These are phyloP conservation scores for Acanthacorydalis orientalis DNA, from an alignment of 2,888 invertebrate genomes.

Conservation along the genomic window DNA sequence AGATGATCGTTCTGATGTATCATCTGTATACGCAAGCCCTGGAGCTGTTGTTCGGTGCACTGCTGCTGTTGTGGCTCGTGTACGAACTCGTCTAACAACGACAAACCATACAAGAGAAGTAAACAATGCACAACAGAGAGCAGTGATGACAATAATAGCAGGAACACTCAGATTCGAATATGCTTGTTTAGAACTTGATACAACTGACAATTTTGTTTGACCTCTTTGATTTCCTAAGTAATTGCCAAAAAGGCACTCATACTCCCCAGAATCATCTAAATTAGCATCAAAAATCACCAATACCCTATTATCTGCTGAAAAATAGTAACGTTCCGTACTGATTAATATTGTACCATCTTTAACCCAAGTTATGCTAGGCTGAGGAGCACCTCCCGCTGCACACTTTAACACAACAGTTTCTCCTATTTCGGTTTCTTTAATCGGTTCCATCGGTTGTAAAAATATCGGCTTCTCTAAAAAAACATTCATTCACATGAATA, in stretches of 20 bases:
- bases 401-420: constrained; percentile 79
- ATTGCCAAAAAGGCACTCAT: constrained; percentile 83
- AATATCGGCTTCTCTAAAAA: constrained; percentile 69
- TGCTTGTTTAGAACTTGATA: constrained; percentile 31
- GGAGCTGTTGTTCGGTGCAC: constrained; percentile 11
- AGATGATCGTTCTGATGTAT: constrained; percentile 55
- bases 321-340: constrained; percentile 66
- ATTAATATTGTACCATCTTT: constrained; percentile 63
- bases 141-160: constrained; percentile 47
- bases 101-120: constrained; percentile 85
- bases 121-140: constrained; percentile 80
- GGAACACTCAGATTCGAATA: background rate
- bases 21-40: constrained; percentile 37
- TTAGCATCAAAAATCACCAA: constrained; percentile 72
- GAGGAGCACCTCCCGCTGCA: constrained; percentile 70
- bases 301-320: constrained; percentile 74
- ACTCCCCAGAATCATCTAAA: constrained; percentile 63
- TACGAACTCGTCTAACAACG: constrained; percentile 72
- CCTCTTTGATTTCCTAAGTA: constrained; percentile 61
- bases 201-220: constrained; percentile 50
- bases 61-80: constrained; percentile 32
- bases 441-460: constrained; percentile 64
- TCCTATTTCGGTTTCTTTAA: constrained; percentile 62
- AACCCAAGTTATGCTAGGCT: constrained; percentile 66
- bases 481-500: constrained; percentile 1